Conservation (phyloP, 2,888 invertebrate species). For the Drosophila anceps region DNA sequence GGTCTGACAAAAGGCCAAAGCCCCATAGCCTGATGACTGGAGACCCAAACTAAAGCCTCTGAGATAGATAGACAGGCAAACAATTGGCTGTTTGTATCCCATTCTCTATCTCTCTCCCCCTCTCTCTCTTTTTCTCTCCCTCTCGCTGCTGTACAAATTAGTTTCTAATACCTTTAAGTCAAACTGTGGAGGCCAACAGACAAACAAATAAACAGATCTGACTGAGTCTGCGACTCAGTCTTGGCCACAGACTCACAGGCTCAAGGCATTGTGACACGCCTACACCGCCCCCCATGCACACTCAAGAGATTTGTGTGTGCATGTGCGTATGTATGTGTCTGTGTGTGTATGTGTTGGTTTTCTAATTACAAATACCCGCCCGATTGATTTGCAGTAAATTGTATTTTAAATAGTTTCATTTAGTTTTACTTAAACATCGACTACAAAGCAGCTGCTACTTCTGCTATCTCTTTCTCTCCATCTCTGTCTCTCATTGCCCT, state of each 20-base stretch:
- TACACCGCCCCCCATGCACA: neutral
- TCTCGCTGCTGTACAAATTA: conserved; percentile 71
- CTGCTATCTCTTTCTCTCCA: neutral
- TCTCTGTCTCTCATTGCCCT: conserved; percentile 1
- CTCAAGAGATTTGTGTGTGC: neutral
- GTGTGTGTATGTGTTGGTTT: conserved; percentile 34
- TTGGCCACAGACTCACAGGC: conserved; percentile 23
- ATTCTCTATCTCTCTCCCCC: conserved; percentile 45
- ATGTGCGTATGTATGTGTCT: neutral
- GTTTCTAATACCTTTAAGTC: conserved; percentile 82
- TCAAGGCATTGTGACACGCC: conserved; percentile 32
- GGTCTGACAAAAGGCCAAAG: conserved; percentile 59
- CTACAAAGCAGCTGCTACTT: conserved; percentile 53
- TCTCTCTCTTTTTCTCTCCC: conserved; percentile 22
- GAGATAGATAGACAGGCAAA: conserved; percentile 77
- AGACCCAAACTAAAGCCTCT: conserved; percentile 62
- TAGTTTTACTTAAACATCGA: conserved; percentile 54
- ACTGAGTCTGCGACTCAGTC: conserved; percentile 15
- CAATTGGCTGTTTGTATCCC: conserved; percentile 76
- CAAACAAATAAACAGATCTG: conserved; percentile 52
- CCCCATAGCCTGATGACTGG: conserved; percentile 39
- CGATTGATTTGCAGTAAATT: conserved; percentile 77
- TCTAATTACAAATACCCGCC: conserved; percentile 70
- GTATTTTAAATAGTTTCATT: conserved; percentile 77
- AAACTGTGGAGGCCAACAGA: conserved; percentile 66